Evolutionary conservation across 2,888 invertebrate species (phyloP).

Genomic region (Cacoxenus indagator): DNA sequence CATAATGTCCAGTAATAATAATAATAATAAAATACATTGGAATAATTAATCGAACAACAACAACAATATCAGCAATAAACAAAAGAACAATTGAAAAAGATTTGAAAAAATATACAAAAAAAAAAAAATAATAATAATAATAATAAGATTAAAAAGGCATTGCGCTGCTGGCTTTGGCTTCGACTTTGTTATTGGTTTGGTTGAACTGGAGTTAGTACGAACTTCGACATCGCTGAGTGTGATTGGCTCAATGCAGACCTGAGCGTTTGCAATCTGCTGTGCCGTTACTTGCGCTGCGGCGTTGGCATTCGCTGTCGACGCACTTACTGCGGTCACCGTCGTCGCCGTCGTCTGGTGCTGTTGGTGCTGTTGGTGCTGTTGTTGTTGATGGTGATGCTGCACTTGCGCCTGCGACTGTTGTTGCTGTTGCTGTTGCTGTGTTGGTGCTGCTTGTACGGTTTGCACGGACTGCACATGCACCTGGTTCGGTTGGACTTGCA

Average conservation of each 20-base stretch:
- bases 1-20: too few species aligned
- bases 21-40: too few species aligned
- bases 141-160: neutral
- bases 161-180: constrained; percentile 23
- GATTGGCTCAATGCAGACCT: constrained; percentile 86
- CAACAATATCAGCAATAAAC: constrained; percentile 21
- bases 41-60: too few species aligned
- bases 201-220: constrained; percentile 71
- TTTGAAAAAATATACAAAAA: constrained; percentile 18
- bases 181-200: neutral
- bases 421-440: constrained; percentile 50
- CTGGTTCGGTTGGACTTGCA: neutral
- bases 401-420: constrained; percentile 42
- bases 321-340: constrained; percentile 68
- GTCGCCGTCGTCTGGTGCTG: constrained; percentile 68
- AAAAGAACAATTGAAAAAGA: neutral
- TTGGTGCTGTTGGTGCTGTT: constrained; percentile 40
- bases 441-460: constrained; percentile 38
- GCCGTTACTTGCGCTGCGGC: constrained; percentile 52
- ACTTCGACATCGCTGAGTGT: constrained; percentile 81
- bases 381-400: constrained; percentile 36
- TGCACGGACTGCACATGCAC: neutral
- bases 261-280: constrained; percentile 73
- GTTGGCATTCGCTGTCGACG: constrained; percentile 36
- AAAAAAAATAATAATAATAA: neutral